phyloP scores from a whole-genome alignment of 2,888 invertebrate species.

The Dryadula phaetusa region DNA sequence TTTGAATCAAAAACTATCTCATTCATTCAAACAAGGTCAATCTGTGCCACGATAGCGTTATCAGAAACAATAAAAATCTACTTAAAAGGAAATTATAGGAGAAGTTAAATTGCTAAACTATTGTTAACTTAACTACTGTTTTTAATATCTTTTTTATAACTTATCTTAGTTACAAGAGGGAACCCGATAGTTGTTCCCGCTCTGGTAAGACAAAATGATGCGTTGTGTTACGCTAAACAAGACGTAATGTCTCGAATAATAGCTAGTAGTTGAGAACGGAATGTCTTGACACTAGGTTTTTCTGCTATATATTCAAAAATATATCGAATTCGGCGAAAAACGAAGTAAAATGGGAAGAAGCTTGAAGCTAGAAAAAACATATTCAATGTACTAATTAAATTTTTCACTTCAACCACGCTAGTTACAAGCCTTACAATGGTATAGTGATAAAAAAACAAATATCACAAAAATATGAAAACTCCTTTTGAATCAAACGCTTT shows the following conservation, averaged over 20 bases:
- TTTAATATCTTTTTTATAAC: constrained; percentile 16
- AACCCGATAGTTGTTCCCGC: too few species aligned
- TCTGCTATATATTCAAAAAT: too few species aligned
- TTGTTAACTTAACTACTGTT: constrained; percentile 8
- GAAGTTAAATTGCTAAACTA: constrained; percentile 9
- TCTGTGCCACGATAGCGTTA: neutral
- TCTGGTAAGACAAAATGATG: too few species aligned
- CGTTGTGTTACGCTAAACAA: too few species aligned
- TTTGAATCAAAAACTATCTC: neutral
- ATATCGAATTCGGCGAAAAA: too few species aligned
- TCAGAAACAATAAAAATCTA: neutral
- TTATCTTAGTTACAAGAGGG: too few species aligned
- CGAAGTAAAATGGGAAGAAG: too few species aligned
- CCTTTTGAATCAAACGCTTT: constrained; percentile 21
- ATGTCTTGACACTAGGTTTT: too few species aligned
- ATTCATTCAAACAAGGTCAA: neutral
- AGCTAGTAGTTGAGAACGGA: too few species aligned
- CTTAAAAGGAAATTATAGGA: neutral
- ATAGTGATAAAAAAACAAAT: constrained; percentile 8
- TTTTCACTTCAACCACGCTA: neutral
- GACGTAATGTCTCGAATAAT: too few species aligned
- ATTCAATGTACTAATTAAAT: too few species aligned
- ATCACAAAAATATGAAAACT: constrained; percentile 21
- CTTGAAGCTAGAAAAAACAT: too few species aligned
- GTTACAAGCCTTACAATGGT: constrained; percentile 7